These are phyloP conservation scores for Eumacrocentrus americanus DNA, from an alignment of 2,888 invertebrate genomes.

Conservation along the genomic window DNA sequence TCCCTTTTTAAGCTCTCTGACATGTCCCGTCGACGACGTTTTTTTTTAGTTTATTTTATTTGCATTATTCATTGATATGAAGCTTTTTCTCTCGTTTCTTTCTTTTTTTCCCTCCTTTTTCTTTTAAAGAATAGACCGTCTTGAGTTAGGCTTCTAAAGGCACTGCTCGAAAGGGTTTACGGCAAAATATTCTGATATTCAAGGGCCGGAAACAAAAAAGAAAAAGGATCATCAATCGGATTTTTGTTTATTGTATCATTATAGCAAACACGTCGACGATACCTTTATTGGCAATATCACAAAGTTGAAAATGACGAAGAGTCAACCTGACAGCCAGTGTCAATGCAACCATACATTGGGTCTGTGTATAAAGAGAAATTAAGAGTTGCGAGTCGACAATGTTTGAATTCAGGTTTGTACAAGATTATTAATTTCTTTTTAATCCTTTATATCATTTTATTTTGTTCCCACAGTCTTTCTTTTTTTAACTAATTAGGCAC, in stretches of 20 bases:
- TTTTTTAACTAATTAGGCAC: no score
- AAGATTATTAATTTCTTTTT: not conserved
- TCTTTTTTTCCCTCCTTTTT: not conserved
- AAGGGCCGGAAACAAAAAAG: not conserved
- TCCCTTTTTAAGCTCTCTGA: no score
- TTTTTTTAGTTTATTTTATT: no score
- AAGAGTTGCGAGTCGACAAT: slow-evolving; percentile 25
- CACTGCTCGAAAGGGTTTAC: slow-evolving; percentile 50
- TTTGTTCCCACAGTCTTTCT: no score
- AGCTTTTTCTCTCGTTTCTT: slow-evolving; percentile 2
- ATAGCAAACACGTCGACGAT: not conserved
- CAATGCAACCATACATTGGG: no score
- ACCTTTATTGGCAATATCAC: slow-evolving; percentile 45
- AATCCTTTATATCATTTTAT: not conserved
- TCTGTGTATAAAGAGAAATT: not conserved
- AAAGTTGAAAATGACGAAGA: slow-evolving; percentile 50
- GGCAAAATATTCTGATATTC: not conserved
- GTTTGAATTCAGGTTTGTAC: slow-evolving; percentile 33
- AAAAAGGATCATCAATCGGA: not conserved
- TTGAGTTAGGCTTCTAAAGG: slow-evolving; percentile 55
- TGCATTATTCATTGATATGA: no score
- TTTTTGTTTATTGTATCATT: slow-evolving; percentile 7
- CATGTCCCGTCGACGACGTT: no score
- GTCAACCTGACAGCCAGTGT: slow-evolving; percentile 47
- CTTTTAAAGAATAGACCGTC: slow-evolving; percentile 30